phyloP scores from a whole-genome alignment of 2,113 vertebrate genomes.

The Gambusia affinis region DNA sequence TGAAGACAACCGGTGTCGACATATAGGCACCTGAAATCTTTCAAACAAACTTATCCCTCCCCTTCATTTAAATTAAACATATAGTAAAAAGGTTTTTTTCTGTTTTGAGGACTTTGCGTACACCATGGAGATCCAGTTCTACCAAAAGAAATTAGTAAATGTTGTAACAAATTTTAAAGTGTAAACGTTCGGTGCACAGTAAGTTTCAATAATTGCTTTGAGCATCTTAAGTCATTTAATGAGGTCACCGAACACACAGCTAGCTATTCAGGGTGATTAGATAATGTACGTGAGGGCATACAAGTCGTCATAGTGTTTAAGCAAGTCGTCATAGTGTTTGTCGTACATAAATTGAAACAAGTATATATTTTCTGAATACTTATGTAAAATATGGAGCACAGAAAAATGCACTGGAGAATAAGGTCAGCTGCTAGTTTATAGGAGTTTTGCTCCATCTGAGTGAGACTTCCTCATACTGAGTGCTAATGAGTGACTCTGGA shows the following conservation, averaged over 20 bases:
- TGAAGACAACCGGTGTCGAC: too few species aligned
- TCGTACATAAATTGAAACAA: conserved; percentile 19
- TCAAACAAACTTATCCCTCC: too few species aligned
- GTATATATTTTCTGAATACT: conserved; percentile 47
- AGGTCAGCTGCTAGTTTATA: conserved; percentile 22
- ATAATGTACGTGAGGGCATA: not conserved
- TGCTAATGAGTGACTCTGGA: conserved; percentile 5
- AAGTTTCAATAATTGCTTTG: not conserved
- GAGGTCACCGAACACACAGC: conserved; percentile 11
- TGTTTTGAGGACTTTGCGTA: not conserved
- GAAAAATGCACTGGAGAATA: conserved; percentile 22
- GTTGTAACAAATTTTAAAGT: not conserved
- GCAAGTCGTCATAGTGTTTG: conserved; percentile 12
- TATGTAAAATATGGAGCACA: conserved; percentile 15
- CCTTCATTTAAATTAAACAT: not conserved
- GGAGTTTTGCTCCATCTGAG: conserved; percentile 10
- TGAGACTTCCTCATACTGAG: not conserved
- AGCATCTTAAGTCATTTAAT: conserved; percentile 33
- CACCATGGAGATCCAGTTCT: conserved; percentile 16
- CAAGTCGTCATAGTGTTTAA: conserved; percentile 8
- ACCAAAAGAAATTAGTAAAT: conserved; percentile 27
- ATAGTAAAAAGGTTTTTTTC: too few species aligned
- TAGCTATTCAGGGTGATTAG: conserved; percentile 9
- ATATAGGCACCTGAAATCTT: not conserved
- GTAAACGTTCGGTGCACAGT: not conserved